These are phyloP conservation scores for Crypturellus tataupa DNA, from an alignment of 2,797 vertebrate species.

Conservation along the genomic window DNA sequence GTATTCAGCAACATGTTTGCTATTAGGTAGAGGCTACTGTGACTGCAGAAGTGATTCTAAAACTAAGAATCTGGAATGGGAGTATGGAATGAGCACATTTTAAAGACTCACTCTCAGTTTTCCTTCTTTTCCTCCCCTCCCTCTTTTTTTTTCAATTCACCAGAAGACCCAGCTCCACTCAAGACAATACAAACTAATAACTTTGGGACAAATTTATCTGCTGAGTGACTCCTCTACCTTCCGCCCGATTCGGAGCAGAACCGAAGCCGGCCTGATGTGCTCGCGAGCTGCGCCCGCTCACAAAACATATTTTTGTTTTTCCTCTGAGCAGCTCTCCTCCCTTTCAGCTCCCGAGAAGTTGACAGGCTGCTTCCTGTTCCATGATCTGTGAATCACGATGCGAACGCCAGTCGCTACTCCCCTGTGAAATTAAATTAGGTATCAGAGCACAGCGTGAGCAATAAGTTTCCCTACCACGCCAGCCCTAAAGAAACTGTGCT, in stretches of 20 bases:
- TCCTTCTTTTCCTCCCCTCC: neutral
- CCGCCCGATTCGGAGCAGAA: neutral
- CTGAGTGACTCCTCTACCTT: neutral
- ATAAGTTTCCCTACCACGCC: neutral
- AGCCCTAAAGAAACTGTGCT: slow-evolving; percentile 32
- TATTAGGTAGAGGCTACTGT: neutral
- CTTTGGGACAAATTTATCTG: neutral
- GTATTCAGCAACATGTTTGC: neutral
- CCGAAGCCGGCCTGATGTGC: slow-evolving; percentile 1
- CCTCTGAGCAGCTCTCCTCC: slow-evolving; percentile 7
- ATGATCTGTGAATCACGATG: slow-evolving; percentile 47
- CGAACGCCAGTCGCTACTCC: neutral
- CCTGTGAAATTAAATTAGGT: slow-evolving; percentile 59
- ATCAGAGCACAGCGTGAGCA: slow-evolving; percentile 23
- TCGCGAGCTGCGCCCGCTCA: neutral
- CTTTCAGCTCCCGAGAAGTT: slow-evolving; percentile 24
- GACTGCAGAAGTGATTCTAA: neutral
- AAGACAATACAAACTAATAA: neutral
- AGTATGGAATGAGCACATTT: neutral
- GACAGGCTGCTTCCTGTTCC: slow-evolving; percentile 52
- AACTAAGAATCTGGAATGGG: neutral
- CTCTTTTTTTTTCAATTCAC: neutral
- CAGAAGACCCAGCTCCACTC: neutral
- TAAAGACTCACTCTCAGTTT: neutral
- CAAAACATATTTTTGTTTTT: slow-evolving; percentile 44